Percentiles rank a stretch among this genome's conserved stretches.
phyloP scores from a whole-genome alignment of 2,888 invertebrate genomes.

The Trisateles emortualis region DNA sequence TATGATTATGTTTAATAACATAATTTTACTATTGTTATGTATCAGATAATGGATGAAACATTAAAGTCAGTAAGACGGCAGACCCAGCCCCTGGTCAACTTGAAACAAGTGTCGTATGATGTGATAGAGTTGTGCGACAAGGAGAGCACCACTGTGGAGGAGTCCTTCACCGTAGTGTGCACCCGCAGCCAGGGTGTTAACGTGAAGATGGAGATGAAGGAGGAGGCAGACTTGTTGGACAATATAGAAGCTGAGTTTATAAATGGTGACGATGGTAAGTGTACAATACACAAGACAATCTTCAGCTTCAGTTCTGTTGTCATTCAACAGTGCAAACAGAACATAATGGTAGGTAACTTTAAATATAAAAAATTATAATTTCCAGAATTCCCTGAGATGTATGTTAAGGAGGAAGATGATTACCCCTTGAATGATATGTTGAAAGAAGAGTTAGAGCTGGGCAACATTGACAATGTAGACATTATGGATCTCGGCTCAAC shows the following conservation, averaged over 20 bases:
- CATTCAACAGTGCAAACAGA: no score
- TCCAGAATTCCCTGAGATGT: constrained; percentile 56
- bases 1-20: not conserved
- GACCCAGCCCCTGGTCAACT: constrained; percentile 44
- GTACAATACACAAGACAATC: not conserved
- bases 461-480: constrained; percentile 41
- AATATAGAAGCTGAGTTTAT: constrained; percentile 55
- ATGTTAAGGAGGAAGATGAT: constrained; percentile 64
- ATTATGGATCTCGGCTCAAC: constrained; percentile 37
- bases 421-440: constrained; percentile 53
- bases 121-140: constrained; percentile 45
- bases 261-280: constrained; percentile 56
- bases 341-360: no score
- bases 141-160: constrained; percentile 34
- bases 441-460: constrained; percentile 58
- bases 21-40: not conserved
- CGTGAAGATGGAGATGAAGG: constrained; percentile 66
- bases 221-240: constrained; percentile 51
- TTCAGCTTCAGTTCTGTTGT: no score
- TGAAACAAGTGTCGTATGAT: constrained; percentile 42
- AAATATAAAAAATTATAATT: no score
- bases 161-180: constrained; percentile 34
- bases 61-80: constrained; percentile 43
- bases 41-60: constrained; percentile 54
- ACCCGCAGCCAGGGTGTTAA: constrained; percentile 26